Base-by-base conservation (phyloP, 2,888 invertebrate genomes). In the Colletes collaris region DNA sequence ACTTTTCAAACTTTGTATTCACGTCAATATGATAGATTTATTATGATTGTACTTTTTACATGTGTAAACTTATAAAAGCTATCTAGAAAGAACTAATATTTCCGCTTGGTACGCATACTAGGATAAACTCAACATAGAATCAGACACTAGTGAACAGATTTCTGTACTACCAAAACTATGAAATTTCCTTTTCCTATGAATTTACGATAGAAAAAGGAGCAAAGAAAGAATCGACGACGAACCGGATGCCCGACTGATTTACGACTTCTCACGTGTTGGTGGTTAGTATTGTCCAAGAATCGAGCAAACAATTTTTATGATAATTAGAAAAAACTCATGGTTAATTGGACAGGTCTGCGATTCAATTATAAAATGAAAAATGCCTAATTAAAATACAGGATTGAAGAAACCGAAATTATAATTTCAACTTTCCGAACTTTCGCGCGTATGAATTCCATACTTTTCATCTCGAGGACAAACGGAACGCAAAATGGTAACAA, bases 401-500 rank as follows among this genome's bases (percentile, higher is more conserved):
- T 68, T 19, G 19, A 69, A 46, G 49, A 46, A 19, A 16, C 11
- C 56, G 3, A 56, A 19, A 13, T 35, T 37, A 64, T 49, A 37
- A 37, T 37, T 40, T 19, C 49, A 56, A 56, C n/a, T 52, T 68
- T 37, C 35, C 7, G 10, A n/a, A 4, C 35, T 11, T 19, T 37
- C 13, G 4, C n/a, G 10, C 40, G n/a, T 37, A 19, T 37, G 37
- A 49, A 62, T 27, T 19, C 19, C 13, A 60, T 49, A 49, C 11
- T 50, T 35, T 27, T 5, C 40, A 40, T 3, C n/a, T 4, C 10
- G 6, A 7, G 8, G 10, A 46, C 40, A 10, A 40, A 11, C 11
- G 16, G 49, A 50, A 50, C 37, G 37, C 10, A n/a, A 50, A 40
- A 53, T 19, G 37, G 52, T 68, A 46, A 70, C 71, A 40, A 62